Evolutionary conservation across 2,797 vertebrate species (phyloP).

Genomic region (Pantherophis vulpinus): DNA sequence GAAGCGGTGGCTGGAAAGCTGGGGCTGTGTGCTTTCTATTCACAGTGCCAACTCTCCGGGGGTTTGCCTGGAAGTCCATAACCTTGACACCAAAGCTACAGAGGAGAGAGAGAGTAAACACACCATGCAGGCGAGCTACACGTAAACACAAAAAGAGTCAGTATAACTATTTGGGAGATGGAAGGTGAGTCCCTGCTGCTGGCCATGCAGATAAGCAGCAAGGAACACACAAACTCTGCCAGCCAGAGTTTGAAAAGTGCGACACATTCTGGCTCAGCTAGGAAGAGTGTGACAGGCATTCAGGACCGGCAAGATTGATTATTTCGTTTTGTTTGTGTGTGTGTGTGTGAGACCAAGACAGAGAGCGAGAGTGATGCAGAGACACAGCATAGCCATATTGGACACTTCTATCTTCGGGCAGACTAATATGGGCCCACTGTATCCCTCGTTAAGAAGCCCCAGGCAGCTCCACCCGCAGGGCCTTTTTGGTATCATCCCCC

Average conservation of each 20-base stretch:
- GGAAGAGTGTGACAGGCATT: background rate
- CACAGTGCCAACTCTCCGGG: slow-evolving; percentile 90
- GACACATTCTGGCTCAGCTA: slow-evolving; percentile 27
- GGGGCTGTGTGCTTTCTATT: slow-evolving; percentile 96
- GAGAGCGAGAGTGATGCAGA: background rate
- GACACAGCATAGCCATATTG: background rate
- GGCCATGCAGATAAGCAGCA: slow-evolving; percentile 55
- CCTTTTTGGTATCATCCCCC: background rate
- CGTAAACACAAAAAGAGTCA: slow-evolving; percentile 56
- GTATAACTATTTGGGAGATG: background rate
- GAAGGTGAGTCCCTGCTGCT: slow-evolving; percentile 35
- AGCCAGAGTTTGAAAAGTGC: slow-evolving; percentile 37
- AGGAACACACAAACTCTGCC: slow-evolving; percentile 27
- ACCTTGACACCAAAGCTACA: slow-evolving; percentile 95
- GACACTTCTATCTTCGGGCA: background rate
- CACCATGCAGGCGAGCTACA: slow-evolving; percentile 66
- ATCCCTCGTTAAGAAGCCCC: too few relatives aligned
- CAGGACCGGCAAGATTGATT: background rate
- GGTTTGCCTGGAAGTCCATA: slow-evolving; percentile 82
- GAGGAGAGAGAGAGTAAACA: slow-evolving; percentile 77
- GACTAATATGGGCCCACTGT: fast-evolving
- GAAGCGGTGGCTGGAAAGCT: slow-evolving; percentile 95
- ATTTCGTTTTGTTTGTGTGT: background rate
- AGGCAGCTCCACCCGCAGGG: background rate
- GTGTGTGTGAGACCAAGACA: too few relatives aligned